Percentiles rank a stretch among this genome's conserved stretches.
Evolutionary conservation across 2,113 vertebrate genomes (phyloP).

Genomic region (Gallinago undulata): DNA sequence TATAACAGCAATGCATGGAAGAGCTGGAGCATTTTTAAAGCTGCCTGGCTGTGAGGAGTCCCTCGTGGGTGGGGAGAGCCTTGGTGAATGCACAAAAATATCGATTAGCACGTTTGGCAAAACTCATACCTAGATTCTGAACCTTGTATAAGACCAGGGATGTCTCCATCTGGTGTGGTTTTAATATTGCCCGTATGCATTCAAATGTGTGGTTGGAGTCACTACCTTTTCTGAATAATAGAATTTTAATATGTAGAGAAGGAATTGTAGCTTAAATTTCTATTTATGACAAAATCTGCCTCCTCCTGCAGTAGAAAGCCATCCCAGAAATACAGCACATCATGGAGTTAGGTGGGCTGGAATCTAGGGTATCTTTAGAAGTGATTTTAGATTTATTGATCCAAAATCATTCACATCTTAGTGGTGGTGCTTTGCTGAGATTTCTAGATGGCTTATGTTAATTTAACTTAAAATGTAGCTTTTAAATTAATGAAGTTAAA

Average conservation of each 20-base stretch:
- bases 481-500: constrained; percentile 41
- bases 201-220: neutral
- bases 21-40: neutral
- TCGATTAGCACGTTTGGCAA: rapidly evolving
- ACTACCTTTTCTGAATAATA: neutral
- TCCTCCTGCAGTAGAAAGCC: neutral
- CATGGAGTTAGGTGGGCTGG: neutral
- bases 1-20: neutral
- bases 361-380: neutral
- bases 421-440: neutral
- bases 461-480: neutral
- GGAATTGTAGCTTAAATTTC: neutral
- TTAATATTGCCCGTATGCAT: neutral
- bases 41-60: neutral
- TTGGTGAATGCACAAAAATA: neutral
- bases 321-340: neutral
- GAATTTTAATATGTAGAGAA: neutral
- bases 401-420: neutral
- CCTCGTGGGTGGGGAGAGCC: neutral
- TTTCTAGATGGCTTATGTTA: neutral
- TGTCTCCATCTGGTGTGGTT: neutral
- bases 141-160: neutral
- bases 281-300: neutral
- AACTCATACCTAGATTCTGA: neutral
- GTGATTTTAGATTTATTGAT: neutral